phyloP scores from a whole-genome alignment of 2,888 invertebrate genomes.

The Amphimallon solstitiale region DNA sequence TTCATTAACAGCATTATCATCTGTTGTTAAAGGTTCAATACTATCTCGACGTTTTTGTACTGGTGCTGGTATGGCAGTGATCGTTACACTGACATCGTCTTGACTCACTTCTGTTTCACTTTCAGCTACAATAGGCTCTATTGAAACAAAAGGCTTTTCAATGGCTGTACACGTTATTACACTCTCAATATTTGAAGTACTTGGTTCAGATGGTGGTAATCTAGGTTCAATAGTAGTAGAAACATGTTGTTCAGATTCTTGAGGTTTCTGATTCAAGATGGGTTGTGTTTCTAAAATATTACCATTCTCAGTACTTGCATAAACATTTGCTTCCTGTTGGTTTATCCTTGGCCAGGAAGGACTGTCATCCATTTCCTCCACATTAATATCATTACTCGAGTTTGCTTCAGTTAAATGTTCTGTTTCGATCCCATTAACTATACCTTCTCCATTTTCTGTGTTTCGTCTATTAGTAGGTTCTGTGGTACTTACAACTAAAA shows the following conservation, averaged over 20 bases:
- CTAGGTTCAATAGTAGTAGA: conserved; percentile 43
- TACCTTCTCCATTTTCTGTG: conserved; percentile 74
- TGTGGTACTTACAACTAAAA: conserved; percentile 83
- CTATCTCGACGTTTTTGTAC: conserved; percentile 54
- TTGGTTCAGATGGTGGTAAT: conserved; percentile 28
- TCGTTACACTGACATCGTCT: conserved; percentile 47
- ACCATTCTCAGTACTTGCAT: conserved; percentile 22
- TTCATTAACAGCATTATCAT: conserved; percentile 64
- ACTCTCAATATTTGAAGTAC: conserved; percentile 45
- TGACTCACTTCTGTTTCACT: conserved; percentile 44
- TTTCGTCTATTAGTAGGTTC: conserved; percentile 75
- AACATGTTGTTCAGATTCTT: conserved; percentile 44
- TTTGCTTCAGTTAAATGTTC: conserved; percentile 65
- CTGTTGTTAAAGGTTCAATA: conserved; percentile 54
- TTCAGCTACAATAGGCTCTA: conserved; percentile 50
- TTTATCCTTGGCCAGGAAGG: conserved; percentile 53
- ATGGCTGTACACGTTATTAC: conserved; percentile 49
- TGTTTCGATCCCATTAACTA: conserved; percentile 72
- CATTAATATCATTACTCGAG: conserved; percentile 66
- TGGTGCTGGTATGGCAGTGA: conserved; percentile 53
- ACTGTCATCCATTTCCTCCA: conserved; percentile 69
- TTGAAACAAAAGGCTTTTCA: conserved; percentile 52
- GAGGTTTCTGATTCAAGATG: conserved; percentile 26
- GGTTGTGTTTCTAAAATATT: conserved; percentile 14
- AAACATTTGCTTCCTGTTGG: conserved; percentile 25